Evolutionary conservation across 2,888 invertebrate species (phyloP), one percentile per base, ranked within the genome.

Genomic region (Apoda limacodes): DNA sequence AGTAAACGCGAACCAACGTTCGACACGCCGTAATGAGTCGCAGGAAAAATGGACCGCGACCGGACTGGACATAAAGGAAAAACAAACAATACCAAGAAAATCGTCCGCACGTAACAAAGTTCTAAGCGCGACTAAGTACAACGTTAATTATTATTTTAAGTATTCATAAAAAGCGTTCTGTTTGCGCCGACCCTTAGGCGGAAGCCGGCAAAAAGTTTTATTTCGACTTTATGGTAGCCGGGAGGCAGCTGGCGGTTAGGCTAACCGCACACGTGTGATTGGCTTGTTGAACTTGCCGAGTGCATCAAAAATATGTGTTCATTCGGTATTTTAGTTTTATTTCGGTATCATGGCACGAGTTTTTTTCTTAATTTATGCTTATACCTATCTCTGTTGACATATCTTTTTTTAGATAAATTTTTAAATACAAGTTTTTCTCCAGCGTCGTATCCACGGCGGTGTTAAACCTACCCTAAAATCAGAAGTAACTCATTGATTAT

Each of bases 91-190:
- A 51, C 53, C 55, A 52, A 60, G 61, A 57, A 61, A 64, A 65
- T 58, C 55, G 45, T 43, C 43, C 53, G 54, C 58, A 62, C 60
- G 56, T 67, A 62, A 66, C 60, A 60, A 48, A 49, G 60, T 62
- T 60, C 60, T 63, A 63, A 63, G 61, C 60, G 60, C 52, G 57
- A 60, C 60, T 63, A 60, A 63, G 60, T 64, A 63, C 51, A 48
- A 57, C 55, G 66, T 64, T 70, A 68, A 69, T 69, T 69, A 68
- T 69, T 69, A 68, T 64, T 69, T 17, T 66, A 62, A 64, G 65
- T 67, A 62, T 68, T 61, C 64, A 68, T 66, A 68, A 67, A 67
- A 64, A 45, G 42, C 37, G 39, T 49, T 40, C 43, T 43, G 39
- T 48, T 42, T 45, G 44, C 43, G 40, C 35, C 32, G 34, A 35